These are phyloP conservation scores for Apamea epomidion DNA, from an alignment of 2,888 invertebrate species.

Conservation along the genomic window DNA sequence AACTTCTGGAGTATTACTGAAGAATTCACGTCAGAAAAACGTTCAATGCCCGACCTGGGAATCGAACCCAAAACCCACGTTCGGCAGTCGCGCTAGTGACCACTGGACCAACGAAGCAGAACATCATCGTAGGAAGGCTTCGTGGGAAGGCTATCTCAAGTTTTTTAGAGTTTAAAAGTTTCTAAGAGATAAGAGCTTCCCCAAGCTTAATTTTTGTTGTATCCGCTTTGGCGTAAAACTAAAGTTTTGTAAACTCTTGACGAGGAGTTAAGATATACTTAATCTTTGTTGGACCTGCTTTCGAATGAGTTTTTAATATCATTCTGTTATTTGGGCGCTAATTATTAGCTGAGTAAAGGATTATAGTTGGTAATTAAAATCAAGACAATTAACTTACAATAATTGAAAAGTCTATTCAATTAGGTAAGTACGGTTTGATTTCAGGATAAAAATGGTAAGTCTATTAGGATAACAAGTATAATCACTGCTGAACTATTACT, in stretches of 20 bases:
- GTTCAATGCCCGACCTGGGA: too few species aligned
- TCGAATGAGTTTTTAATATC: constrained; percentile 45
- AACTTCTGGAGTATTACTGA: neutral
- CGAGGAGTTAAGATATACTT: constrained; percentile 47
- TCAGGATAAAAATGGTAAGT: neutral
- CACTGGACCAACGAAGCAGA: too few species aligned
- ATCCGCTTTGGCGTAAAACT: constrained; percentile 45
- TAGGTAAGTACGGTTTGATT: neutral
- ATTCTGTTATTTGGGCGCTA: constrained; percentile 17
- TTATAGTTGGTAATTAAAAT: constrained; percentile 17
- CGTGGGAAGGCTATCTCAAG: constrained; percentile 23
- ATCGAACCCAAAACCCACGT: neutral
- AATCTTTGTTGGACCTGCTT: constrained; percentile 53
- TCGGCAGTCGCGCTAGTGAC: neutral
- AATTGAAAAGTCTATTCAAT: neutral
- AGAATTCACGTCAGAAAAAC: neutral
- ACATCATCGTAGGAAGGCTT: constrained; percentile 9
- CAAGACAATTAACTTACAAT: neutral
- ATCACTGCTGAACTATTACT: too few species aligned
- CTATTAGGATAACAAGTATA: neutral
- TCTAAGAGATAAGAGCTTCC: constrained; percentile 50
- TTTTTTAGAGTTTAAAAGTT: constrained; percentile 47
- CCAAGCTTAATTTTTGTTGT: constrained; percentile 57
- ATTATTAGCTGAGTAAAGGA: constrained; percentile 23
- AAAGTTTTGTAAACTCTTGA: constrained; percentile 53